These are phyloP conservation scores for Phylloscopus whistleri DNA, from an alignment of 2,113 vertebrate genomes.

Conservation along the genomic window DNA sequence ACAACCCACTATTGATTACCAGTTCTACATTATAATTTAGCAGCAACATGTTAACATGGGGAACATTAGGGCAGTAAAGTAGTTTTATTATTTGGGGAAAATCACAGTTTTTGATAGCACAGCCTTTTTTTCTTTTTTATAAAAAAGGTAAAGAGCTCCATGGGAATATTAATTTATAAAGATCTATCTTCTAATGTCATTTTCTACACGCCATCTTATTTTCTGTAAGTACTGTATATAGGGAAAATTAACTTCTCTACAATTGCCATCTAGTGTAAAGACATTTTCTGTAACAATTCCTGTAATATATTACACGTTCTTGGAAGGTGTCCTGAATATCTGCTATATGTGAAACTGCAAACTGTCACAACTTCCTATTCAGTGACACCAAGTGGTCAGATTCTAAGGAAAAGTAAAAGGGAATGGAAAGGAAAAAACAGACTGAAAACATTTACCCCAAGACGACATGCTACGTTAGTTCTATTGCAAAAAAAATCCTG, in stretches of 20 bases:
- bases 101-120: conserved; percentile 91
- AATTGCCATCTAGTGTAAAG: conserved; percentile 81
- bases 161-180: conserved; percentile 78
- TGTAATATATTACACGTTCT: conserved; percentile 82
- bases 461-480: conserved; percentile 91
- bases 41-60: conserved; percentile 96
- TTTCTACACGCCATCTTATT: conserved; percentile 79
- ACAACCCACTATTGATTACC: conserved; percentile 85
- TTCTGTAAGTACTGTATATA: conserved; percentile 68
- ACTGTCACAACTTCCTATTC: conserved; percentile 81
- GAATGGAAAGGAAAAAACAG: conserved; percentile 33
- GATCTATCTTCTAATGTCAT: conserved; percentile 84
- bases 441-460: conserved; percentile 76
- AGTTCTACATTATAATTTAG: conserved; percentile 95
- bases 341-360: conserved; percentile 80
- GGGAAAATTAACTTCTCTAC: conserved; percentile 77
- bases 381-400: conserved; percentile 77
- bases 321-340: conserved; percentile 82
- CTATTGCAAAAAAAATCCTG: conserved; percentile 80
- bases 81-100: conserved; percentile 89
- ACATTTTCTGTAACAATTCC: conserved; percentile 79
- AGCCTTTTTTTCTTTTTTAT: conserved; percentile 73
- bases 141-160: conserved; percentile 73
- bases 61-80: conserved; percentile 88
- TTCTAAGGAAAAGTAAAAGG: conserved; percentile 59